Evolutionary conservation across 2,113 vertebrate genomes (phyloP).

Genomic region (Gobio gobio): DNA sequence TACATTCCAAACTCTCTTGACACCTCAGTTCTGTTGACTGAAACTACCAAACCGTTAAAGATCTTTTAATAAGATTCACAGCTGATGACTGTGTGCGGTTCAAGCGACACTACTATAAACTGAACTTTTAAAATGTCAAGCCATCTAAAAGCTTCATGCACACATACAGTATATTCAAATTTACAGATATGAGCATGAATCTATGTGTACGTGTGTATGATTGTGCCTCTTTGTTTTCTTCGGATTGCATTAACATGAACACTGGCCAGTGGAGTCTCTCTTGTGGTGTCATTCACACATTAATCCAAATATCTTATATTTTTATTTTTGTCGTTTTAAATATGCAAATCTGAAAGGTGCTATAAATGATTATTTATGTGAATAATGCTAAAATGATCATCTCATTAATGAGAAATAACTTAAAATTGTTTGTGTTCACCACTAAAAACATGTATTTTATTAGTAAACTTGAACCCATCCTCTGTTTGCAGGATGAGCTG

Average conservation of each 20-base stretch:
- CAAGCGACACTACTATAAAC: background rate
- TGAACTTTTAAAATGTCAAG: background rate
- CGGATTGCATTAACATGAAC: background rate
- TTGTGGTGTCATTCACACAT: too few species aligned
- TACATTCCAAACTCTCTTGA: background rate
- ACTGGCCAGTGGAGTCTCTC: background rate
- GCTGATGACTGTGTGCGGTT: background rate
- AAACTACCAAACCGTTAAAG: background rate
- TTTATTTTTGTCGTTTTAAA: background rate
- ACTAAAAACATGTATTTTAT: background rate
- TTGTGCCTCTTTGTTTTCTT: background rate
- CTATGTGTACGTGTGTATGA: background rate
- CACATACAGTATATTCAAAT: background rate
- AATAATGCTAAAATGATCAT: background rate
- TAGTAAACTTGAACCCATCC: background rate
- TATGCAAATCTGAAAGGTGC: slow-evolving; percentile 4
- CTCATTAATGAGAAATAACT: background rate
- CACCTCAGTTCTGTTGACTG: background rate
- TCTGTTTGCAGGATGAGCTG: background rate
- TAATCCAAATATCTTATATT: background rate
- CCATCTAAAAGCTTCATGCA: too few species aligned
- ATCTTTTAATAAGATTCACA: background rate
- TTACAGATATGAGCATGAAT: background rate
- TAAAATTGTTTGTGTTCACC: background rate
- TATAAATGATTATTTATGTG: background rate